These are phyloP conservation scores for Halcyon smyrnensis DNA, from an alignment of 2,797 vertebrate genomes.

Conservation along the genomic window DNA sequence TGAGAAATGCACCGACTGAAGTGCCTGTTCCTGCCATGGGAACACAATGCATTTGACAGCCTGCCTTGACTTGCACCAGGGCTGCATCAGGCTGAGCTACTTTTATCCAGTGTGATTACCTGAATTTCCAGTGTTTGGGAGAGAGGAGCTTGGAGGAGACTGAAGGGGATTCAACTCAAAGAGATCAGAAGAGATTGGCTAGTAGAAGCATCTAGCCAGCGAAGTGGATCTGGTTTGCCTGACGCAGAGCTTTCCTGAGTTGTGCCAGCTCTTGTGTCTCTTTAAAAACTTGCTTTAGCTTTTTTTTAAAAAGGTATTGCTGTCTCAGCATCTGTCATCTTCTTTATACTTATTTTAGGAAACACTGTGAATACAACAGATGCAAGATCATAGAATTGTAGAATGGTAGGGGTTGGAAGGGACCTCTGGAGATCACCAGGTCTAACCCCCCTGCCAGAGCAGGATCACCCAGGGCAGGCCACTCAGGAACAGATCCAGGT, in stretches of 20 bases:
- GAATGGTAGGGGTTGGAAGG: too few species aligned
- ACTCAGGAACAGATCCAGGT: too few species aligned
- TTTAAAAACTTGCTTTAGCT: neutral
- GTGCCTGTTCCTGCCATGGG: neutral
- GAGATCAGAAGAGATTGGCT: neutral
- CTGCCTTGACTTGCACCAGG: neutral
- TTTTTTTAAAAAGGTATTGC: neutral
- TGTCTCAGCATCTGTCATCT: neutral
- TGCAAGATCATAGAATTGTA: neutral
- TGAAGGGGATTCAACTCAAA: neutral
- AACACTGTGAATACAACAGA: neutral
- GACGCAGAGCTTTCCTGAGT: neutral
- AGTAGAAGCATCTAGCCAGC: neutral
- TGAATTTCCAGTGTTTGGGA: constrained; percentile 9
- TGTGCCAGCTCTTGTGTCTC: neutral
- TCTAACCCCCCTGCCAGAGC: too few species aligned
- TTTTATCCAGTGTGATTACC: neutral
- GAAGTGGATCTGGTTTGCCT: neutral
- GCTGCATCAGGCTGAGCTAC: constrained; percentile 12
- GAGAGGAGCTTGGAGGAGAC: neutral
- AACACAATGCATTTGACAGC: neutral
- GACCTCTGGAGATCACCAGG: too few species aligned
- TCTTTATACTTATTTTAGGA: neutral
- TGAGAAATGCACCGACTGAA: neutral
- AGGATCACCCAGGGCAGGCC: too few species aligned